Conservation (phyloP, 1,140 invertebrate species). For the Schlechtendalia chinensis region DNA sequence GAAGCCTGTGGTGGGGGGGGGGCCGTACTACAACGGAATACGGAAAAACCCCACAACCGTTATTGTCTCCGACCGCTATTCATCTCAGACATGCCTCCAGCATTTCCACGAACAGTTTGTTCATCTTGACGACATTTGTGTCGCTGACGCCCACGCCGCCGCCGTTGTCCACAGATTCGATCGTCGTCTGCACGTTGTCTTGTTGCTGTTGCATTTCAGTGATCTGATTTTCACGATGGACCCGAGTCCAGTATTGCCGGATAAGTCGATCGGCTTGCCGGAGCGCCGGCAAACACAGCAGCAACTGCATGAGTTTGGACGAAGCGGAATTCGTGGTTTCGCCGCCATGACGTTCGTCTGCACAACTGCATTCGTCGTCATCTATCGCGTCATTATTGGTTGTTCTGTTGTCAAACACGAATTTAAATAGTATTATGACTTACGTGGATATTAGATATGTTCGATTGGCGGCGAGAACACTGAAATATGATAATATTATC, state of each 20-base stretch:
- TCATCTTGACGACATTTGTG: constrained; percentile 64
- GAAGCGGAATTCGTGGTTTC: not conserved
- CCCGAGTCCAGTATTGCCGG: constrained; percentile 83
- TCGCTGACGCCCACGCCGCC: too few relatives aligned
- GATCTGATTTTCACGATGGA: constrained; percentile 60
- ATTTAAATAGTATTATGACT: too few relatives aligned
- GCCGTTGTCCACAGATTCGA: not conserved
- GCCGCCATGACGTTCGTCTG: too few relatives aligned
- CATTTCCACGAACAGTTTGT: constrained; percentile 97
- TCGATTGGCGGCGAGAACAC: too few relatives aligned
- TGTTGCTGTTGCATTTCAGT: not conserved
- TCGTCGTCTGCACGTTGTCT: not conserved
- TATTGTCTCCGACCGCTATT: too few relatives aligned
- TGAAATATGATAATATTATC: too few relatives aligned
- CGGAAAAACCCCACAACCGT: too few relatives aligned
- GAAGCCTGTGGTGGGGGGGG: too few relatives aligned
- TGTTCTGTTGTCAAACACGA: not conserved
- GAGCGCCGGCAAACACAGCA: constrained; percentile 83
- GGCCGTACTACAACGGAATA: too few relatives aligned
- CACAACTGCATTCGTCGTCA: not conserved
- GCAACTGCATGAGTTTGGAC: constrained; percentile 60
- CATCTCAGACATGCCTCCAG: constrained; percentile 68
- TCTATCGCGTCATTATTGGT: not conserved
- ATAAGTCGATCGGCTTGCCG: constrained; percentile 85
- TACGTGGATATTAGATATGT: too few relatives aligned